Conservation (phyloP, 2,113 vertebrate species). For the Oryzias woworae region DNA sequence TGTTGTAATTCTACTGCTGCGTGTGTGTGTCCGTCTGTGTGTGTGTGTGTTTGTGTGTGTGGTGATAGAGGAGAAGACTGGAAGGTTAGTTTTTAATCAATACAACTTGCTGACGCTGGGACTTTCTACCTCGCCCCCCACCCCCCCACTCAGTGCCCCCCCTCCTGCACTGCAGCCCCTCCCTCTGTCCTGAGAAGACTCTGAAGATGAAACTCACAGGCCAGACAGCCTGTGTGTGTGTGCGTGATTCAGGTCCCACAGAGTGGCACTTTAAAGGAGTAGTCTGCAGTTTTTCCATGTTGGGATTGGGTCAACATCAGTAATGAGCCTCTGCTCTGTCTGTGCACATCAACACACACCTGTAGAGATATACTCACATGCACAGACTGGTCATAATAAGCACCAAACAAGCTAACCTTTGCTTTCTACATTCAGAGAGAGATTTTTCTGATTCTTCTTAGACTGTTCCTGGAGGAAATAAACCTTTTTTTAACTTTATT, state of each 20-base stretch:
- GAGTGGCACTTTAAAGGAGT: too few species aligned
- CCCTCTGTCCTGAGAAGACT: constrained; percentile 84
- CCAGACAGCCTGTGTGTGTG: constrained; percentile 71
- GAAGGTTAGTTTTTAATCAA: constrained; percentile 99
- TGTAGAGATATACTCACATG: too few species aligned
- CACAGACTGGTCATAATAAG: too few species aligned
- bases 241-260: constrained; percentile 59
- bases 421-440: too few species aligned
- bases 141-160: constrained; percentile 56
- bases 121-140: constrained; percentile 86
- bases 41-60: constrained; percentile 52
- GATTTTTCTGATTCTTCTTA: too few species aligned
- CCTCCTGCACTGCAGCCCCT: constrained; percentile 62
- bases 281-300: too few species aligned
- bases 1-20: constrained; percentile 64
- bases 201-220: constrained; percentile 75
- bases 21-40: constrained; percentile 33
- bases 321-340: too few species aligned
- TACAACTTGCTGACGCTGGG: constrained; percentile 97
- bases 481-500: too few species aligned
- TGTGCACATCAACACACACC: too few species aligned
- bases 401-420: too few species aligned
- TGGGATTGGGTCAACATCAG: too few species aligned
- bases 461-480: too few species aligned
- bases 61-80: constrained; percentile 91